Percentiles rank a stretch among this genome's conserved stretches.
Conservation (phyloP, 2,888 invertebrate species). For the Kuschelorhynchus macadamiae region DNA sequence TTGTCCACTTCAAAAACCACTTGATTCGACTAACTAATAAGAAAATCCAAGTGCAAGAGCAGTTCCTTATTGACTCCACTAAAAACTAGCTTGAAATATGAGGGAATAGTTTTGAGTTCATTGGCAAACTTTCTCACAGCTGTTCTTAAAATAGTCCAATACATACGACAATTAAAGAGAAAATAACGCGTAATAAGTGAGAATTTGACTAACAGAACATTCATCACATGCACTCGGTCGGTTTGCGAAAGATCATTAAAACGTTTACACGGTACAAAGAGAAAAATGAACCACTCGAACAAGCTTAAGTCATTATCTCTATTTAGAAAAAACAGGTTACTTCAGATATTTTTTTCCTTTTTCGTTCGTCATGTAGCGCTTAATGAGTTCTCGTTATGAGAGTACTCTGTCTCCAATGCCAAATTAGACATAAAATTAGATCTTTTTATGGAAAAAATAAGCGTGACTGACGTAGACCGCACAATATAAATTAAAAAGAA, state of each 20-base stretch:
- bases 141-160: no score
- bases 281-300: background rate
- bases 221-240: background rate
- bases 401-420: constrained; percentile 5
- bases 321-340: constrained; percentile 24
- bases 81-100: no score
- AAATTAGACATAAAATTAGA: constrained; percentile 31
- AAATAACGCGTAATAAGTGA: no score
- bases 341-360: constrained; percentile 12
- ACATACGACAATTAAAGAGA: no score
- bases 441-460: constrained; percentile 28
- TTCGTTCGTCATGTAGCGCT: constrained; percentile 2
- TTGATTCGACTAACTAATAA: no score
- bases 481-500: constrained; percentile 22
- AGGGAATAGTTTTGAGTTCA: no score
- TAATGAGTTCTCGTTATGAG: constrained; percentile 19
- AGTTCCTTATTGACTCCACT: no score
- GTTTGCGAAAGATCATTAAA: background rate
- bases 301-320: constrained; percentile 17
- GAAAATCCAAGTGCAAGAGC: no score
- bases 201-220: background rate
- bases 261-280: background rate
- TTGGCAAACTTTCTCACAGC: no score
- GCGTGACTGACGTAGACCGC: constrained; percentile 12
- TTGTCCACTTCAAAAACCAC: no score